Conservation (phyloP, 2,888 invertebrate genomes). For the Drosophila maculinotata region DNA sequence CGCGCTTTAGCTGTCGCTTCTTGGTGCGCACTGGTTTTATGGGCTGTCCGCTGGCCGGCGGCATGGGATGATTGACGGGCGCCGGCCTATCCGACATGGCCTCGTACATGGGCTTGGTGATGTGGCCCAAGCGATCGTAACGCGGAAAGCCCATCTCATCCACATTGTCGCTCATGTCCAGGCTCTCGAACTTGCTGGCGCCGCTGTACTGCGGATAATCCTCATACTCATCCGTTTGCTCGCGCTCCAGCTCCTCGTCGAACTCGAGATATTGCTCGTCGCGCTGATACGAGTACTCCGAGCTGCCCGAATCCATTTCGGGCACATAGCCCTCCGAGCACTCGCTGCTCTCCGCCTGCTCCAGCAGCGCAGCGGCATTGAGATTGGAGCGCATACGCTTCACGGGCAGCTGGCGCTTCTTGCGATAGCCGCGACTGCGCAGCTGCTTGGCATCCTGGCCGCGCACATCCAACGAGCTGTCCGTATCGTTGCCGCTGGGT, state of each 20-base stretch:
- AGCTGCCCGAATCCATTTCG: constrained; percentile 88
- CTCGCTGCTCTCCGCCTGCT: constrained; percentile 87
- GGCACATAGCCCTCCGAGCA: constrained; percentile 90
- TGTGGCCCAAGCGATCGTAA: constrained; percentile 87
- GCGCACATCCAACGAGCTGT: constrained; percentile 88
- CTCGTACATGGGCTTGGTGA: constrained; percentile 84
- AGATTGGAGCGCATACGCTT: constrained; percentile 83
- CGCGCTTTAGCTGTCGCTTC: constrained; percentile 84
- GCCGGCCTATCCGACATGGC: constrained; percentile 64
- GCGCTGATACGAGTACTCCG: constrained; percentile 87
- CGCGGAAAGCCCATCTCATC: constrained; percentile 89
- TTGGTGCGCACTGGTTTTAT: constrained; percentile 85
- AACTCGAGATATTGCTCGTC: constrained; percentile 84
- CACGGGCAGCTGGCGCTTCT: constrained; percentile 87
- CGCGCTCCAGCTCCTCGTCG: constrained; percentile 84
- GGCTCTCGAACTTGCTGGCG: constrained; percentile 86
- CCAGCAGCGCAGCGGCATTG: constrained; percentile 77
- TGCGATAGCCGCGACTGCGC: constrained; percentile 89
- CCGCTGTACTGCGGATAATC: constrained; percentile 85
- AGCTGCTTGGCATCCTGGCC: constrained; percentile 89
- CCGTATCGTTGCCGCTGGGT: constrained; percentile 91
- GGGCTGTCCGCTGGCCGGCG: constrained; percentile 84
- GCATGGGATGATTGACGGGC: constrained; percentile 82
- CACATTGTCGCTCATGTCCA: constrained; percentile 88
- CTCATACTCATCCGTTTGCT: constrained; percentile 87